These are phyloP conservation scores for Tenualosa ilisha DNA, from an alignment of 2,797 vertebrate genomes.

Conservation along the genomic window DNA sequence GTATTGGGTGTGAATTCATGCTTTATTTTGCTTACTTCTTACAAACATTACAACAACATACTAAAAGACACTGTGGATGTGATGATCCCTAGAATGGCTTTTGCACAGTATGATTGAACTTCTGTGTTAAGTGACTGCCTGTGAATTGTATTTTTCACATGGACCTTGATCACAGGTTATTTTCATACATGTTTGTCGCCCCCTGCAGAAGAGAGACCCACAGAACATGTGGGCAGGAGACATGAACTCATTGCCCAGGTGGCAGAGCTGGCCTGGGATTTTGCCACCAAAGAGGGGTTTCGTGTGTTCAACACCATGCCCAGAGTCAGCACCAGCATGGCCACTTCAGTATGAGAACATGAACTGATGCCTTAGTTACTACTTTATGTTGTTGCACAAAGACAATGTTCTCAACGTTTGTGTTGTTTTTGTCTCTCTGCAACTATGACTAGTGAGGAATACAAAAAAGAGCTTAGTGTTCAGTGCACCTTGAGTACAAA, in stretches of 20 bases:
- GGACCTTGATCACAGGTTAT: background rate
- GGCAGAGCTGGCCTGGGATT: slow-evolving; percentile 78
- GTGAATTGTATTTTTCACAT: background rate
- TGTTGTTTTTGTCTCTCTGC: background rate
- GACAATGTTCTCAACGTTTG: background rate
- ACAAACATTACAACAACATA: background rate
- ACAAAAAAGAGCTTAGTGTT: no score
- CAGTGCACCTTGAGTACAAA: no score
- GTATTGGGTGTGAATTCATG: no score
- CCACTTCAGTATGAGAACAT: background rate
- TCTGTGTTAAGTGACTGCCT: background rate
- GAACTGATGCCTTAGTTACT: background rate
- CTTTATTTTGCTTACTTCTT: no score
- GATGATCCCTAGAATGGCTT: background rate
- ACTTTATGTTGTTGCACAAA: background rate
- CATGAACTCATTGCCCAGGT: slow-evolving; percentile 60
- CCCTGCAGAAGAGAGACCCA: slow-evolving; percentile 67
- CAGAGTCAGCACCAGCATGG: background rate
- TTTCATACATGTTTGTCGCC: background rate
- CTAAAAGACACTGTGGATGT: no score
- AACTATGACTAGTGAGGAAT: background rate
- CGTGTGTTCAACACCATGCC: slow-evolving; percentile 73
- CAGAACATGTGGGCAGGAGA: slow-evolving; percentile 49
- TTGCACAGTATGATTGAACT: background rate
- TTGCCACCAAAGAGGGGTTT: slow-evolving; percentile 82